A percentile compares a stretch with the other conserved stretches of the same genome.
Evolutionary conservation across 2,888 invertebrate species (phyloP).

Genomic region (Nowickia ferox): DNA sequence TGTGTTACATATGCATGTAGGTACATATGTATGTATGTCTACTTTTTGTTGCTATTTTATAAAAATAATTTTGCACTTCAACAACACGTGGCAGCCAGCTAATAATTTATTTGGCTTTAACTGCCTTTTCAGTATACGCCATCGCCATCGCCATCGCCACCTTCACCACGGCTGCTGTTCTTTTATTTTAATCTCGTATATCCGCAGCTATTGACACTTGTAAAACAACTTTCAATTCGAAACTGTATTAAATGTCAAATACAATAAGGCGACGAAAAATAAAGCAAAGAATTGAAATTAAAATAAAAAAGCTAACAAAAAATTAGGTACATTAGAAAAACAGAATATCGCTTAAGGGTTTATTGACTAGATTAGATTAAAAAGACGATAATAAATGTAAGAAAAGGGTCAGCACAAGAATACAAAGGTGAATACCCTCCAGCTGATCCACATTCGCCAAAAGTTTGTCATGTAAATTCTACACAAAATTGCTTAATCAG

Average conservation of each 20-base stretch:
- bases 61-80: constrained; percentile 4
- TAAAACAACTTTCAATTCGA: constrained; percentile 67
- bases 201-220: constrained; percentile 53
- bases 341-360: neutral
- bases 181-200: constrained; percentile 33
- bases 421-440: too few species aligned
- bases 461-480: too few species aligned
- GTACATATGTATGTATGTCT: neutral
- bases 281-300: constrained; percentile 24
- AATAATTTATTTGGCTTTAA: neutral
- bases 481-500: too few species aligned
- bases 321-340: neutral
- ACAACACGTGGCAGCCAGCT: constrained; percentile 49
- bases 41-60: constrained; percentile 1
- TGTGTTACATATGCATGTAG: neutral
- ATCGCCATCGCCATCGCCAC: neutral
- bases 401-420: neutral
- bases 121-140: neutral
- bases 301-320: neutral
- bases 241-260: constrained; percentile 56
- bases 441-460: too few species aligned
- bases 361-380: neutral
- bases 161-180: constrained; percentile 10
- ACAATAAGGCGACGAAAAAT: constrained; percentile 37
- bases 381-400: neutral